These are phyloP conservation scores for Liparis tanakae DNA, from an alignment of 2,797 vertebrate species.

Conservation along the genomic window DNA sequence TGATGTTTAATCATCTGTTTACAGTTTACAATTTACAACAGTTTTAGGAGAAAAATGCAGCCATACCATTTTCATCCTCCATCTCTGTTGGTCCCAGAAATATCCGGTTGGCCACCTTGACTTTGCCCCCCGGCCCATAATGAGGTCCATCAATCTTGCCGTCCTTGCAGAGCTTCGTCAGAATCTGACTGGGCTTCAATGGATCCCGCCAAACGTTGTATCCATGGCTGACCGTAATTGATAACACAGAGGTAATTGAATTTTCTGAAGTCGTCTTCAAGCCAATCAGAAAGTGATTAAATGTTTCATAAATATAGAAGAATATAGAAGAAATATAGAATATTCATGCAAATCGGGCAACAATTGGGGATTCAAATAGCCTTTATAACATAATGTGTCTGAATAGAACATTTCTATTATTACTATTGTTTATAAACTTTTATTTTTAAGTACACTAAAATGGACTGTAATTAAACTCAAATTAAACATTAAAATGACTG, in stretches of 20 bases:
- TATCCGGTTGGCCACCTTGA: slow-evolving; percentile 92
- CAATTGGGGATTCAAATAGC: not conserved
- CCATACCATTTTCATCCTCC: slow-evolving; percentile 94
- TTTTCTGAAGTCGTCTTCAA: not conserved
- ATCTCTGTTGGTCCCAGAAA: slow-evolving; percentile 90
- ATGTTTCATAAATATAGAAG: not conserved
- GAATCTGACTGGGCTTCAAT: slow-evolving; percentile 93
- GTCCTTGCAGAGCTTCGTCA: slow-evolving; percentile 93
- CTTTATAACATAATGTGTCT: not conserved
- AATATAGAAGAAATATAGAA: not conserved
- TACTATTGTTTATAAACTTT: not conserved
- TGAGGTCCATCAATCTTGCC: slow-evolving; percentile 93
- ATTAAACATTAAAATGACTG: not conserved
- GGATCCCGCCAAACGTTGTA: slow-evolving; percentile 98
- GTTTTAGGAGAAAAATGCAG: not conserved
- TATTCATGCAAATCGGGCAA: not conserved
- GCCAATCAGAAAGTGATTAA: not conserved
- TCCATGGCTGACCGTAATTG: slow-evolving; percentile 85
- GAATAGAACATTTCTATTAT: not conserved
- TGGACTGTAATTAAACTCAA: not conserved
- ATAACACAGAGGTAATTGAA: slow-evolving; percentile 14
- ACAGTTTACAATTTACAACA: not conserved
- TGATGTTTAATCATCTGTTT: not conserved
- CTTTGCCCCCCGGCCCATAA: slow-evolving; percentile 92
- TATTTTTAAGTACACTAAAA: not conserved